Conservation (phyloP, 2,797 vertebrate genomes). For the Phrynocephalus guinanensis region DNA sequence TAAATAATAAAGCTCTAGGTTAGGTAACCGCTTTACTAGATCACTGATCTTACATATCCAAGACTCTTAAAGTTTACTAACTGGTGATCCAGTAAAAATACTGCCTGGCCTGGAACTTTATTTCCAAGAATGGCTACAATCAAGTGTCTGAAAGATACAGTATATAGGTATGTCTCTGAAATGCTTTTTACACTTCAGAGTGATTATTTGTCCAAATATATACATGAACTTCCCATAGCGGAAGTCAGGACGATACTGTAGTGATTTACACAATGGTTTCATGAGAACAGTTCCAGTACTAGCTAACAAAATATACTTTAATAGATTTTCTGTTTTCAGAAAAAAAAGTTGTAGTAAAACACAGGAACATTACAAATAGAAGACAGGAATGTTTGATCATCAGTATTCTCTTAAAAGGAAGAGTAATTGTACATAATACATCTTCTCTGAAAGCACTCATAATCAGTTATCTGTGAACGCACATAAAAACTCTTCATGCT, state of each 20-base stretch:
- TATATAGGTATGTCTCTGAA: not conserved
- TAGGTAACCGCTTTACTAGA: too few relatives aligned
- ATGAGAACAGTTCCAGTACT: not conserved
- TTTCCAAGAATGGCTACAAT: too few relatives aligned
- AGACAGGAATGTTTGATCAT: not conserved
- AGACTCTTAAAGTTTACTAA: too few relatives aligned
- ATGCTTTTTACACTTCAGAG: not conserved
- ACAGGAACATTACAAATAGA: not conserved
- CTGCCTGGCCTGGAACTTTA: too few relatives aligned
- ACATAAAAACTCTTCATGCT: not conserved
- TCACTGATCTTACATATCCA: too few relatives aligned
- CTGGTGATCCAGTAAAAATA: too few relatives aligned
- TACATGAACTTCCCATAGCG: not conserved
- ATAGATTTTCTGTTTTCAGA: not conserved
- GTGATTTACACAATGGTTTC: too few relatives aligned
- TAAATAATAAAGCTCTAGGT: not conserved
- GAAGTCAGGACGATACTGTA: not conserved
- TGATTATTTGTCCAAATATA: not conserved
- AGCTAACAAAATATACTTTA: not conserved
- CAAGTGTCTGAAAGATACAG: not conserved
- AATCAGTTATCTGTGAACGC: not conserved
- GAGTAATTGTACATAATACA: not conserved
- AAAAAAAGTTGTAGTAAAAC: not conserved
- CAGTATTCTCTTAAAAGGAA: not conserved
- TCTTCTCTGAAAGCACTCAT: not conserved